Conservation (phyloP, 2,888 invertebrate genomes). For the Lordiphosa fenestrarum region DNA sequence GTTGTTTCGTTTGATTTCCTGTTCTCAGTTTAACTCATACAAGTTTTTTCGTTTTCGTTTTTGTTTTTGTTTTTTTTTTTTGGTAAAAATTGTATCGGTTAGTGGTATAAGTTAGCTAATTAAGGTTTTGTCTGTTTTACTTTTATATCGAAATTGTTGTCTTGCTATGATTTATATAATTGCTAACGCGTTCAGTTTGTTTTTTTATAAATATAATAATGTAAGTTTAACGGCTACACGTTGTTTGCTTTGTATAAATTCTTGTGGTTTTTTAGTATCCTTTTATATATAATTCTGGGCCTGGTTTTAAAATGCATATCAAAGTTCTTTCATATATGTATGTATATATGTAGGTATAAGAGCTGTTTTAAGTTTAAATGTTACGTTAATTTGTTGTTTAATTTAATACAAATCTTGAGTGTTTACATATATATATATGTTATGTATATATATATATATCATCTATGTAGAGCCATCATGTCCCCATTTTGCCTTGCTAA, state of each 20-base stretch:
- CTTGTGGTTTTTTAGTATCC: constrained; percentile 34
- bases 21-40: constrained; percentile 36
- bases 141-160: constrained; percentile 42
- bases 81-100: constrained; percentile 2
- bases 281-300: constrained; percentile 47
- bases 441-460: constrained; percentile 22
- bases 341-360: constrained; percentile 37
- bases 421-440: constrained; percentile 14
- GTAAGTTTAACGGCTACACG: constrained; percentile 53
- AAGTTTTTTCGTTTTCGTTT: constrained; percentile 16
- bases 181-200: constrained; percentile 26
- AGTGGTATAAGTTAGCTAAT: constrained; percentile 37
- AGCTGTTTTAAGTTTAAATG: constrained; percentile 39
- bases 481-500: constrained; percentile 13
- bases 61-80: constrained; percentile 1
- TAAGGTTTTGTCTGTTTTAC: constrained; percentile 20
- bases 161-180: constrained; percentile 36
- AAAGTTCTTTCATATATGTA: constrained; percentile 62
- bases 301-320: constrained; percentile 69
- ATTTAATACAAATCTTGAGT: no score
- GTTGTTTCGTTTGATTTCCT: constrained; percentile 24
- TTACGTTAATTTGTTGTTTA: constrained; percentile 21
- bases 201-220: constrained; percentile 38
- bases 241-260: constrained; percentile 66
- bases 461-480: background rate